Evolutionary conservation across 2,797 vertebrate genomes (phyloP).

Genomic region (Microhierax caerulescens): DNA sequence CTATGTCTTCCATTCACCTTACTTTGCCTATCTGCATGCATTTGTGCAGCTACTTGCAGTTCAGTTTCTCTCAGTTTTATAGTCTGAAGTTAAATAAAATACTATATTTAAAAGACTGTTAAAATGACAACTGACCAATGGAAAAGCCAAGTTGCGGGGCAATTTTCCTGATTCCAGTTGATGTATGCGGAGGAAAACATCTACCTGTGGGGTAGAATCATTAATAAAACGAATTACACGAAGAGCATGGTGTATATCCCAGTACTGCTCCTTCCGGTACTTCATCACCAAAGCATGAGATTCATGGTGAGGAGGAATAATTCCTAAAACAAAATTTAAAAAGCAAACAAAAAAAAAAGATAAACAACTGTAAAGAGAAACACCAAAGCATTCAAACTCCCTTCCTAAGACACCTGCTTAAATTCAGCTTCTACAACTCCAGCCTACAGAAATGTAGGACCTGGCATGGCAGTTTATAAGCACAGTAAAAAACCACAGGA

Average conservation of each 20-base stretch:
- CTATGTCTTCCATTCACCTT: background rate
- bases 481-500: background rate
- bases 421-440: background rate
- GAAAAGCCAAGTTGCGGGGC: slow-evolving; percentile 80
- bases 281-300: slow-evolving; percentile 87
- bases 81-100: background rate
- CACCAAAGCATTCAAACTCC: background rate
- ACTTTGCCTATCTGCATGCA: background rate
- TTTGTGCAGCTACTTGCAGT: background rate
- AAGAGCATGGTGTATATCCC: slow-evolving; percentile 87
- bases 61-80: background rate
- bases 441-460: background rate
- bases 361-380: background rate
- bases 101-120: background rate
- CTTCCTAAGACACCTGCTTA: background rate
- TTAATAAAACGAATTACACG: slow-evolving; percentile 86
- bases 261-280: slow-evolving; percentile 88
- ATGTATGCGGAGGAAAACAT: slow-evolving; percentile 89
- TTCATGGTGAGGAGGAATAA: slow-evolving; percentile 92
- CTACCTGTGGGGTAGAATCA: slow-evolving; percentile 81
- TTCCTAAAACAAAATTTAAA: slow-evolving; percentile 73
- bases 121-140: slow-evolving; percentile 77
- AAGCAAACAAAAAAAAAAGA: background rate
- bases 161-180: slow-evolving; percentile 90
- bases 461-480: background rate